Evolutionary conservation across 1,140 invertebrate species (phyloP), one percentile per base, ranked within the genome.

Genomic region (Hirudo medicinalis): DNA sequence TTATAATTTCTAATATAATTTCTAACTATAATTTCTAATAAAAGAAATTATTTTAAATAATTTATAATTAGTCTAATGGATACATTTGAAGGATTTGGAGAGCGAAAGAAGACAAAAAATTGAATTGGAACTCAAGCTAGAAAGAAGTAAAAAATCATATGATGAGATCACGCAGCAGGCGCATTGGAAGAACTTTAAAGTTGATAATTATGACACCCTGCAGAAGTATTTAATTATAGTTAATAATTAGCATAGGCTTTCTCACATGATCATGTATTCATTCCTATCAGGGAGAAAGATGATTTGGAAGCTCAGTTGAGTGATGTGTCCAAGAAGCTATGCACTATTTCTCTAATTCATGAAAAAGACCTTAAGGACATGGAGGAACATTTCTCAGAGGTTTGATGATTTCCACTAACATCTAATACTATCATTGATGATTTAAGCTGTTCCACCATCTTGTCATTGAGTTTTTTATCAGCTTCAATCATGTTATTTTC

Each of bases 171-270:
- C 11, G 19, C 22, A 22, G 11, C 22, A 63, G 29, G 19, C 29
- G 8, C 3, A 63, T 9, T 32, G 9, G 22, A 32, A 63, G 22
- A 63, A n/a, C 29, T 63, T 63, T 63, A 63, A 63, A 63, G 29
- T 63, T 20, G 57, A 63, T 20, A 63, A 63, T 63, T 63, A 63
- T 20, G 29, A 63, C 15, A 63, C 3, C 9, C 19, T 63, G 29
- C 29, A 63, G 20, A 63, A 22, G 29, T 63, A 32, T 63, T 63
- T 32, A 63, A 63, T 63, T 63, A 63, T 63, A 22, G 19, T 63
- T 63, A 25, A 25, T 32, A 63, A 63, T 63, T 32, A 63, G 11
- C 19, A 22, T 13, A 13, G 22, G 22, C 57, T 15, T 63, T n/a
- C 11, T 25, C 1, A n/a, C 11, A n/a, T 63, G 22, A 25, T 25